Conservation (phyloP, 2,113 vertebrate genomes). For the Neotoma lepida region DNA sequence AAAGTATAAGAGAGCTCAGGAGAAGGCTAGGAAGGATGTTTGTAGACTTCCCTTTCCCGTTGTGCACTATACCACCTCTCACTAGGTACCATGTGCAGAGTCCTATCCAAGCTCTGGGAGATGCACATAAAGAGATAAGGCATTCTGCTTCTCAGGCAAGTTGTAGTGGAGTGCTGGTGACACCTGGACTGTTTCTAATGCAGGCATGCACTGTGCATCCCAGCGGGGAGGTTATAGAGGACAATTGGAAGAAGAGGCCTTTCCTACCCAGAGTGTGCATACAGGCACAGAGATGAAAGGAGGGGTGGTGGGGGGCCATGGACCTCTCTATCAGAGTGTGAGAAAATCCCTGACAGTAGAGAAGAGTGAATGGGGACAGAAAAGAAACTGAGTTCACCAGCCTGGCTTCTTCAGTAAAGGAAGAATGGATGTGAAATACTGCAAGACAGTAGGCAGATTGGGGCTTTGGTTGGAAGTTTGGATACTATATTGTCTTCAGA, state of each 20-base stretch:
- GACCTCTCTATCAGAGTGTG: neutral
- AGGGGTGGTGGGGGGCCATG: neutral
- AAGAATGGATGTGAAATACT: neutral
- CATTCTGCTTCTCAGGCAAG: neutral
- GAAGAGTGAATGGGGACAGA: neutral
- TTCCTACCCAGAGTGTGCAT: neutral
- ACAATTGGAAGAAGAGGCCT: neutral
- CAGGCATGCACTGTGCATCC: accelerated
- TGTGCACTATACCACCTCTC: neutral
- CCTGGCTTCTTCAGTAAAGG: neutral
- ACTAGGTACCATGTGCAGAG: neutral
- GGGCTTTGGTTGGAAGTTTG: neutral
- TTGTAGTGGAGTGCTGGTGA: neutral
- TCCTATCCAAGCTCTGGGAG: neutral
- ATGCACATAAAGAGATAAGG: neutral
- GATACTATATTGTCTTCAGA: neutral
- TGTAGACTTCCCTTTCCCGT: neutral
- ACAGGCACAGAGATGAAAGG: neutral
- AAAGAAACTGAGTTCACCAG: neutral
- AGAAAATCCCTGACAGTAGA: neutral
- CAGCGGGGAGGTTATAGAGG: neutral
- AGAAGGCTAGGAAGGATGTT: neutral
- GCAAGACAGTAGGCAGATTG: accelerated
- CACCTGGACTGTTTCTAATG: neutral
- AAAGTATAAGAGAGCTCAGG: neutral